A percentile compares a stretch with the other conserved stretches of the same genome.
These are phyloP conservation scores for Prolemur simus DNA, from an alignment of 2,113 vertebrate species.

Conservation along the genomic window DNA sequence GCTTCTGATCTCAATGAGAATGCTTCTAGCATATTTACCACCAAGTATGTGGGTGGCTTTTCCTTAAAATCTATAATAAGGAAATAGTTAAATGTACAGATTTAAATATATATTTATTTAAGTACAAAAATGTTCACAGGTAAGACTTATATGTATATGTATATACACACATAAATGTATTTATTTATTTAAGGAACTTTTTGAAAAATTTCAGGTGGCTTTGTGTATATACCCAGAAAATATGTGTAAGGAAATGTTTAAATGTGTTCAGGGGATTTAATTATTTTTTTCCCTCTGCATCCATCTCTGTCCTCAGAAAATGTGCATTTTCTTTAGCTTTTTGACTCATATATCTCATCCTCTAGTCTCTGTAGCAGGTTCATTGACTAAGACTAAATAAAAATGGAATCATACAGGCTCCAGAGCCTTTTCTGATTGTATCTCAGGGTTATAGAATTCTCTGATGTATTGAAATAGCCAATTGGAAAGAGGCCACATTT, in stretches of 20 bases:
- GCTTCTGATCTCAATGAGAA: background rate
- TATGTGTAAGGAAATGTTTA: background rate
- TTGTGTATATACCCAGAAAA: background rate
- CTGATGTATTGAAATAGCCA: background rate
- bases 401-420: background rate
- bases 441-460: constrained; percentile 23
- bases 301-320: background rate
- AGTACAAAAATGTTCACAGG: background rate
- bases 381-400: background rate
- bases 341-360: background rate
- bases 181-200: background rate
- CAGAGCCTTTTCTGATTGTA: constrained; percentile 66
- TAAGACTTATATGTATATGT: background rate
- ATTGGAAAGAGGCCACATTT: constrained; percentile 51
- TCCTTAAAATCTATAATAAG: background rate
- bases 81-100: background rate
- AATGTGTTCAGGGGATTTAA: background rate
- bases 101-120: background rate
- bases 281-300: background rate
- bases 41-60: background rate
- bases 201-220: background rate
- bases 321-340: background rate
- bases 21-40: background rate
- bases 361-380: background rate
- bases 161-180: too few species aligned